Conservation (phyloP, 2,888 invertebrate species). For the Platycnemis pennipes region DNA sequence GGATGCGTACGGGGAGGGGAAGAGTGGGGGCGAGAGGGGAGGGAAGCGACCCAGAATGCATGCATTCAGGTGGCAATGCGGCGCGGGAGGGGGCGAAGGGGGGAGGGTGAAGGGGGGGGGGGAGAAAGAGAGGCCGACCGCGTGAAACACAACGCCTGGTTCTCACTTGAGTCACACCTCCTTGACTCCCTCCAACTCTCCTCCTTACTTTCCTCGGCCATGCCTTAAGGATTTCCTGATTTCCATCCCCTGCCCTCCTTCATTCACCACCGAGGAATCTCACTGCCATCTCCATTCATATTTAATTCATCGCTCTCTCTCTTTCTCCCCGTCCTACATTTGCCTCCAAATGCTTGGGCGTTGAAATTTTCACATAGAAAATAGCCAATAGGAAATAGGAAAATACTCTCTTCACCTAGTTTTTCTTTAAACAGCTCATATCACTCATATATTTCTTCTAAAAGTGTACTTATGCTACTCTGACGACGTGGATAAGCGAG, state of each 20-base stretch:
- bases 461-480: no score
- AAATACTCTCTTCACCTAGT: no score
- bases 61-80: not conserved
- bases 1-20: not conserved
- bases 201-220: not conserved
- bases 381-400: no score
- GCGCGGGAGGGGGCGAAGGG: not conserved
- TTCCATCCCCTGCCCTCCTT: not conserved
- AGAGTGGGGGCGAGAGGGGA: not conserved
- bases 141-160: conserved; percentile 57
- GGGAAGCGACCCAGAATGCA: not conserved
- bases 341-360: no score
- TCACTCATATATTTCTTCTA: no score
- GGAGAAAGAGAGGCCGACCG: not conserved
- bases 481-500: no score
- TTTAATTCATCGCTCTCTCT: not conserved
- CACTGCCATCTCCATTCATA: not conserved
- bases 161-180: conserved; percentile 63
- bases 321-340: no score
- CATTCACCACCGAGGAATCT: not conserved
- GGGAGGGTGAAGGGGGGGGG: not conserved
- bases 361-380: no score
- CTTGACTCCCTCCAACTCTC: conserved; percentile 31
- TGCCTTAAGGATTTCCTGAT: not conserved
- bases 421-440: no score